phyloP scores from a whole-genome alignment of 2,888 invertebrate genomes.

The Drosophila pullipes region DNA sequence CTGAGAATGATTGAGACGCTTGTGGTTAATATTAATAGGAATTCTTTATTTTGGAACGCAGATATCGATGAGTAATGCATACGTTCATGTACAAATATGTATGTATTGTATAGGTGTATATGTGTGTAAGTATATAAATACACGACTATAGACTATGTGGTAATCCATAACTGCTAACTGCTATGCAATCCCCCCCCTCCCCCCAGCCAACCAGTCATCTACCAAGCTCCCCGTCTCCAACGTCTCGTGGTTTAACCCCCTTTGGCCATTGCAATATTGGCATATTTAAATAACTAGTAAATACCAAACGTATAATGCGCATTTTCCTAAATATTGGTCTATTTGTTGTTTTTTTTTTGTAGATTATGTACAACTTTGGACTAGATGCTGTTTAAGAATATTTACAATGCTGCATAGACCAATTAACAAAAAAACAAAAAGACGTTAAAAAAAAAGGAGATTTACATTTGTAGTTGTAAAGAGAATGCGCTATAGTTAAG shows the following conservation, averaged over 20 bases:
- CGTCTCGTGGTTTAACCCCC: neutral
- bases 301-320: constrained; percentile 38
- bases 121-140: constrained; percentile 29
- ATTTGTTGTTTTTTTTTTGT: neutral
- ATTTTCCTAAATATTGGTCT: constrained; percentile 24
- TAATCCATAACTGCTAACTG: constrained; percentile 8
- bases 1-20: neutral
- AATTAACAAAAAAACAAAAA: constrained; percentile 4
- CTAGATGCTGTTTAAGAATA: constrained; percentile 75
- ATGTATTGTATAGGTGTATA: neutral
- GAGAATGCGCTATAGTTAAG: constrained; percentile 39
- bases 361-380: constrained; percentile 71
- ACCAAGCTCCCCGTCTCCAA: neutral
- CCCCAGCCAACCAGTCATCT: too few species aligned
- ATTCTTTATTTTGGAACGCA: constrained; percentile 73
- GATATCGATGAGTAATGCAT: constrained; percentile 32
- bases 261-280: constrained; percentile 19
- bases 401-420: constrained; percentile 60
- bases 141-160: constrained; percentile 38
- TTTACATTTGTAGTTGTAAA: constrained; percentile 1
- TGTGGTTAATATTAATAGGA: constrained; percentile 56
- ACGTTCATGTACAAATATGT: constrained; percentile 11
- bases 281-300: constrained; percentile 40
- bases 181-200: constrained; percentile 1
- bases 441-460: neutral